Percentiles rank a stretch among this genome's conserved stretches.
Conservation (phyloP, 2,888 invertebrate species). For the Apamea monoglypha region DNA sequence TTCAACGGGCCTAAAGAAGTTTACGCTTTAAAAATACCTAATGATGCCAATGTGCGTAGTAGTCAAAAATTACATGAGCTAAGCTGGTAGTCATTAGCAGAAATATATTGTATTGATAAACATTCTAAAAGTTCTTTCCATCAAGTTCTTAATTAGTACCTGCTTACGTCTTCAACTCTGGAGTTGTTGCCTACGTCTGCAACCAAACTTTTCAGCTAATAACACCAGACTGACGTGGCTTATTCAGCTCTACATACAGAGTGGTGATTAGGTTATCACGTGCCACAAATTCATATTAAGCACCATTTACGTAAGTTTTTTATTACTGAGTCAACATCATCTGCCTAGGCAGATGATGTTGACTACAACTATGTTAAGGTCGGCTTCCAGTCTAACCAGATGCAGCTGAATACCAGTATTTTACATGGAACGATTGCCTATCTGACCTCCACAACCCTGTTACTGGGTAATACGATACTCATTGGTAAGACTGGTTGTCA, state of each 20-base stretch:
- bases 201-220: constrained; percentile 1
- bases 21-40: neutral
- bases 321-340: no score
- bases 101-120: constrained; percentile 6
- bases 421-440: no score
- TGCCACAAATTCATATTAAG: neutral
- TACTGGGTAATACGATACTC: no score
- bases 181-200: neutral
- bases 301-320: no score
- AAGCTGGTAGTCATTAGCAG: neutral
- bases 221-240: neutral
- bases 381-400: no score
- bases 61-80: neutral
- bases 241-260: neutral
- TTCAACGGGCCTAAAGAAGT: no score
- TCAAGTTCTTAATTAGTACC: neutral
- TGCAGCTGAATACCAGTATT: no score
- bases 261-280: neutral
- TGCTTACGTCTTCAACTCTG: neutral
- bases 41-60: neutral
- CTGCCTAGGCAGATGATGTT: no score
- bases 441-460: no score
- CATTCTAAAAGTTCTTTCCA: neutral
- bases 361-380: no score
- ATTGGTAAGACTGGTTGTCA: no score